phyloP scores from a whole-genome alignment of 2,888 invertebrate genomes.

The Pristionchus entomophagus region DNA sequence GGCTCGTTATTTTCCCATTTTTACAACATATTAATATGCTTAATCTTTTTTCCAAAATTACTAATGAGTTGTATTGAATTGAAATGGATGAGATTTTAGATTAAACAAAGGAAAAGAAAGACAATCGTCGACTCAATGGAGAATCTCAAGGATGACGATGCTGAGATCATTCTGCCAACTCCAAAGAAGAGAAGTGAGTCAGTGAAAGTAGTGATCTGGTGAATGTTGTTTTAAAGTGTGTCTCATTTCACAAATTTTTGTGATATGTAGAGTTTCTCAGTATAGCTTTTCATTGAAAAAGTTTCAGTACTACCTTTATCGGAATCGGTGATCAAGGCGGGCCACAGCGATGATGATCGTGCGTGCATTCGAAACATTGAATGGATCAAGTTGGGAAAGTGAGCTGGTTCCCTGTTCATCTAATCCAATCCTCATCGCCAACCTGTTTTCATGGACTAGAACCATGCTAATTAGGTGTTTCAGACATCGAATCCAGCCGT shows the following conservation, averaged over 20 bases:
- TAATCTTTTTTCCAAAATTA: background rate
- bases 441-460: too few relatives aligned
- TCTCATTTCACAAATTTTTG: too few relatives aligned
- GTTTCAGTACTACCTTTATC: constrained; percentile 64
- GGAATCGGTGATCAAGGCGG: constrained; percentile 74
- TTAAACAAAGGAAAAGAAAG: constrained; percentile 3
- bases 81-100: constrained; percentile 53
- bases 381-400: constrained; percentile 91
- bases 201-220: background rate
- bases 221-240: background rate
- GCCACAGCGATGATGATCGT: constrained; percentile 90
- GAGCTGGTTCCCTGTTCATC: background rate
- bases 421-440: too few relatives aligned
- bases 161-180: constrained; percentile 43
- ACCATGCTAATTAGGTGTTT: too few relatives aligned
- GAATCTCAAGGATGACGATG: constrained; percentile 44
- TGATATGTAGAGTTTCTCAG: too few relatives aligned
- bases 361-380: constrained; percentile 99
- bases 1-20: background rate
- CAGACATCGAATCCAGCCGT: constrained; percentile 91
- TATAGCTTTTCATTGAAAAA: background rate
- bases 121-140: constrained; percentile 43
- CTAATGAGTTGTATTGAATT: constrained; percentile 40
- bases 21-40: background rate
- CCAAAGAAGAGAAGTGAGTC: background rate